Base-by-base conservation (phyloP, 2,888 invertebrate species). In the Epirrita christyi region DNA sequence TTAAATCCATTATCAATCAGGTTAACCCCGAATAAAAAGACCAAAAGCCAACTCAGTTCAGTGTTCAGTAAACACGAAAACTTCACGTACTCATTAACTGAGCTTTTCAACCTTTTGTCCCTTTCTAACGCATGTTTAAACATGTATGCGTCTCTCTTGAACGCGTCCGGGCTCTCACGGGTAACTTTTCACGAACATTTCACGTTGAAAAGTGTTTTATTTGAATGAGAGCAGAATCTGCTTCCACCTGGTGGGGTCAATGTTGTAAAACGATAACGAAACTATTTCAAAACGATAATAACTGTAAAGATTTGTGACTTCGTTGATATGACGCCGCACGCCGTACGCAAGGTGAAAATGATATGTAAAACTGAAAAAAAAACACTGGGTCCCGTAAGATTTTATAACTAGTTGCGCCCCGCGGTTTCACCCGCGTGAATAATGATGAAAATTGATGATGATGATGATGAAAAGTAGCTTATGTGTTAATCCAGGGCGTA, bases 121-220 rank as follows among this genome's bases (percentile, higher is more conserved):
- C 63, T 21, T 14, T 66, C 44, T 55, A 38, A 48, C 34, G 27
- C 28, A 28, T 41, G 55, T 60, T 55, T 50, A 57, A 46, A 53
- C 36, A 55, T 53, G 21, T 34, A 29, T 50, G 47, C 38, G 9
- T 67, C 64, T 61, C 59, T 45, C 21, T 63, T 62, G 40, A 36
- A 36, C 51, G 29, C 36, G 49, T 47, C 6, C 28, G 28, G 40
- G 49, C 52, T 48, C 62, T 50, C 61, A 28, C 34, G 59, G 59
- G 67, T 57, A 71, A 74, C 68, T 75, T 75, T 74, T 75, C 69
- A 63, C 59, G 63, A 74, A 67, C 71, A 75, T 76, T 77, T 73
- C 66, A 64, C 72, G 71, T 68, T 76, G 73, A 74, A 76, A 75
- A 73, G 71, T 77, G 74, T 76, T 76, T 76, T 77, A 76, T 76